phyloP scores from a whole-genome alignment of 1,140 invertebrate genomes.

The Temnothorax curvispinosus region DNA sequence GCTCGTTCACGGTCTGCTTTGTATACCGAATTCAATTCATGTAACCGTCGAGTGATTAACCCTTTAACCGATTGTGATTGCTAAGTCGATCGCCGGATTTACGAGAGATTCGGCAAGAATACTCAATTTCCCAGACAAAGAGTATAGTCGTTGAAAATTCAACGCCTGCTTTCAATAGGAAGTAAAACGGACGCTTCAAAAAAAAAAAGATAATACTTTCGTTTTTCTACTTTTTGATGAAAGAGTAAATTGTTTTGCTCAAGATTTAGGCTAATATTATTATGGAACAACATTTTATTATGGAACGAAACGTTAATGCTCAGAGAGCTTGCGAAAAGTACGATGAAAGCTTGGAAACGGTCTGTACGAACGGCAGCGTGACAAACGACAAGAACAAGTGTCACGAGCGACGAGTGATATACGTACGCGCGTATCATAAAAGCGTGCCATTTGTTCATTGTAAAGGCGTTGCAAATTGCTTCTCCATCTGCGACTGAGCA shows the following conservation, averaged over 20 bases:
- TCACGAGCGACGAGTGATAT: not conserved
- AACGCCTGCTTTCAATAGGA: not conserved
- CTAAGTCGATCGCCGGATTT: not conserved
- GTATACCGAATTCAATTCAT: not conserved
- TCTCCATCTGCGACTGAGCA: not conserved
- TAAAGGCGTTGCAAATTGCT: constrained; percentile 33
- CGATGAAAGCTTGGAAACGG: not conserved
- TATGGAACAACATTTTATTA: not conserved
- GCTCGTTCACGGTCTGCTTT: not conserved
- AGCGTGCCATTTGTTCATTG: constrained; percentile 3
- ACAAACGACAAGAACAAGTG: not conserved
- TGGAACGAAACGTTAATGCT: not conserved
- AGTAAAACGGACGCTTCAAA: not conserved
- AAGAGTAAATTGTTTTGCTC: not conserved
- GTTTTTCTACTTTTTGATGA: not conserved
- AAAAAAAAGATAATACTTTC: not conserved
- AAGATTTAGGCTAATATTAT: not conserved
- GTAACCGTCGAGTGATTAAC: not conserved
- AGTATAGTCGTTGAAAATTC: not conserved
- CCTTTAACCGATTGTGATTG: not conserved
- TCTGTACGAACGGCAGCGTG: not conserved
- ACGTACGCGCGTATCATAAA: constrained; percentile 1
- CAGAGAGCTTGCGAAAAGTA: not conserved
- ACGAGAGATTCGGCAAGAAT: not conserved
- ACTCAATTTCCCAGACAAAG: not conserved